Evolutionary conservation across 2,888 invertebrate species (phyloP).

Genomic region (Cordilura impudica): DNA sequence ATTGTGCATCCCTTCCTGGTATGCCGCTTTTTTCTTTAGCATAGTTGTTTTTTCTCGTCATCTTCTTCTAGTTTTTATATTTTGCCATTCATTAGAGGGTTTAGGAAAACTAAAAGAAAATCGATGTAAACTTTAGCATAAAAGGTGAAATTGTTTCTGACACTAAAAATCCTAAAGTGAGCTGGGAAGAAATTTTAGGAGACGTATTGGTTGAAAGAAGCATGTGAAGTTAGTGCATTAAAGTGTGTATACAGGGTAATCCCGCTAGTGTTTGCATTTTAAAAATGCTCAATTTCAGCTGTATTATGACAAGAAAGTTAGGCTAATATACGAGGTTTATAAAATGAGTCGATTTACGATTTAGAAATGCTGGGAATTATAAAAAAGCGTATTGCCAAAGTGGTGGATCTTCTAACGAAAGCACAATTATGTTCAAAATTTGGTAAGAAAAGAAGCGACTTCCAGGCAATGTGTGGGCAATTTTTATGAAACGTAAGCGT

Average conservation of each 20-base stretch:
- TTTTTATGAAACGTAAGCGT: too few relatives aligned
- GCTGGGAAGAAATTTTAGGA: conserved; percentile 16
- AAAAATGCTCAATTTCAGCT: too few relatives aligned
- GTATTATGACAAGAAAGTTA: too few relatives aligned
- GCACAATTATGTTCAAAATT: too few relatives aligned
- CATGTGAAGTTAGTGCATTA: conserved; percentile 5
- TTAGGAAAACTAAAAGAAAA: conserved; percentile 53
- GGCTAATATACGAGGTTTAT: too few relatives aligned
- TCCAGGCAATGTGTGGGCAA: too few relatives aligned
- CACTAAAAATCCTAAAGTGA: conserved; percentile 49
- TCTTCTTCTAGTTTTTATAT: background rate
- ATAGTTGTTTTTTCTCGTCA: background rate
- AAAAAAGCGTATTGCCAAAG: too few relatives aligned
- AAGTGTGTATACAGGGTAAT: background rate
- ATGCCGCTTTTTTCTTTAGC: conserved; percentile 4
- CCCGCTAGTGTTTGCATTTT: too few relatives aligned
- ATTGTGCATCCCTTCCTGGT: conserved; percentile 37
- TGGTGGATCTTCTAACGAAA: too few relatives aligned
- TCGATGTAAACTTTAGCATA: conserved; percentile 63
- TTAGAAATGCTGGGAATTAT: too few relatives aligned
- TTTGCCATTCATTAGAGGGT: conserved; percentile 40
- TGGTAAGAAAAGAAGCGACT: too few relatives aligned
- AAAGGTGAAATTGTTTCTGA: conserved; percentile 62
- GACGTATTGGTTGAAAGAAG: background rate
- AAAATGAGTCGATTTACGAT: too few relatives aligned